Percentiles rank a stretch among this genome's conserved stretches.
Conservation (phyloP, 2,113 vertebrate genomes). For the Pyrgilauda ruficollis region DNA sequence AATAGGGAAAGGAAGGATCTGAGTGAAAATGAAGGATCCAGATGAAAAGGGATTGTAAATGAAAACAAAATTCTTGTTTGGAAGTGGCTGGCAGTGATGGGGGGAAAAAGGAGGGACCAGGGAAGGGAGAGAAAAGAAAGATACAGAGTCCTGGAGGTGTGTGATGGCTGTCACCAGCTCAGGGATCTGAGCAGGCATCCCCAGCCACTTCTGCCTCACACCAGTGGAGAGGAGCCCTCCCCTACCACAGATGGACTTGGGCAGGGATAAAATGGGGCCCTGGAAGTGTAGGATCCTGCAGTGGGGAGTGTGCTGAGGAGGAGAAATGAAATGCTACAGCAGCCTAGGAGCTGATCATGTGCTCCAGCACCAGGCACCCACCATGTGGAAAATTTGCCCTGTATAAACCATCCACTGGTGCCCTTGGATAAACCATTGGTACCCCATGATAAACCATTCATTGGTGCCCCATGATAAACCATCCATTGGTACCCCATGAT, state of each 20-base stretch:
- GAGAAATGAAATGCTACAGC: background rate
- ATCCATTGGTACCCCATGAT: background rate
- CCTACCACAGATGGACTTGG: fast-evolving
- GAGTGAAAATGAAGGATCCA: background rate
- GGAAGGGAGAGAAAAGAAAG: background rate
- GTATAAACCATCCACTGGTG: background rate
- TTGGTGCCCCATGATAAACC: no score
- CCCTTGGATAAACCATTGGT: background rate
- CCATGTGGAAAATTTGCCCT: background rate
- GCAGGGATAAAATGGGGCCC: background rate
- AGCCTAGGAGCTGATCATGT: background rate
- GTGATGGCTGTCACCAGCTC: background rate
- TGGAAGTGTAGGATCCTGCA: background rate
- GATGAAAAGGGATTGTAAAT: background rate
- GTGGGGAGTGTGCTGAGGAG: background rate
- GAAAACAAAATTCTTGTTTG: background rate
- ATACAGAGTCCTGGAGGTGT: background rate
- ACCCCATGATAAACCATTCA: no score
- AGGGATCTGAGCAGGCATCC: background rate
- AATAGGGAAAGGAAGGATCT: background rate
- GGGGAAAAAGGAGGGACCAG: background rate
- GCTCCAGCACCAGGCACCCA: background rate
- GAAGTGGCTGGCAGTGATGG: background rate
- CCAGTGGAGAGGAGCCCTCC: background rate
- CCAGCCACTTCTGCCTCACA: background rate